Conservation (phyloP, 2,113 vertebrate genomes). For the Sylvicapra grimmia region DNA sequence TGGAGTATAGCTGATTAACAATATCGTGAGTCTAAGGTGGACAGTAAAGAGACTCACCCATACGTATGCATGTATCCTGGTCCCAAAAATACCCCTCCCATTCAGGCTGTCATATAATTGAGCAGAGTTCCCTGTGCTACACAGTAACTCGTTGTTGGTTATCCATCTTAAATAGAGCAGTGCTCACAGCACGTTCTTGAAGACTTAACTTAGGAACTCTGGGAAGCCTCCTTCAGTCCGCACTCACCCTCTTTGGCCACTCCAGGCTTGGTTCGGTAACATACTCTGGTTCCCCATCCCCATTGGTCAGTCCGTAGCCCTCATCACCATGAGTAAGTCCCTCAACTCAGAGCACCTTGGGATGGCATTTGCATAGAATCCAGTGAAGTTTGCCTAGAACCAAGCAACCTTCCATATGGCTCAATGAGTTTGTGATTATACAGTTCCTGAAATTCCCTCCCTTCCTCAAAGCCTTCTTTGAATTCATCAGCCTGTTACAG, state of each 20-base stretch:
- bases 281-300: background rate
- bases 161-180: background rate
- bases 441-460: background rate
- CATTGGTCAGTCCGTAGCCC: rapidly evolving
- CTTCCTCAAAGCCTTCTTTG: background rate
- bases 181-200: background rate
- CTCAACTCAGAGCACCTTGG: background rate
- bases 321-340: background rate
- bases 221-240: background rate
- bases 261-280: background rate
- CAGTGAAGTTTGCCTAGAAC: background rate
- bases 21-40: background rate
- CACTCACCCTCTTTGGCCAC: background rate
- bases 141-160: background rate
- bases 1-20: background rate
- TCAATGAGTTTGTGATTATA: background rate
- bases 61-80: background rate
- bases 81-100: background rate
- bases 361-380: background rate
- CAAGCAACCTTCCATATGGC: background rate
- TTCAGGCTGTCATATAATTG: background rate
- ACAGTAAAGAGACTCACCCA: background rate
- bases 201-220: background rate
- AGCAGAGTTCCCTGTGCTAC: background rate
- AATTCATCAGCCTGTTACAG: background rate